These are phyloP conservation scores for Oreotrochilus melanogaster DNA, from an alignment of 2,113 vertebrate genomes.

Conservation along the genomic window DNA sequence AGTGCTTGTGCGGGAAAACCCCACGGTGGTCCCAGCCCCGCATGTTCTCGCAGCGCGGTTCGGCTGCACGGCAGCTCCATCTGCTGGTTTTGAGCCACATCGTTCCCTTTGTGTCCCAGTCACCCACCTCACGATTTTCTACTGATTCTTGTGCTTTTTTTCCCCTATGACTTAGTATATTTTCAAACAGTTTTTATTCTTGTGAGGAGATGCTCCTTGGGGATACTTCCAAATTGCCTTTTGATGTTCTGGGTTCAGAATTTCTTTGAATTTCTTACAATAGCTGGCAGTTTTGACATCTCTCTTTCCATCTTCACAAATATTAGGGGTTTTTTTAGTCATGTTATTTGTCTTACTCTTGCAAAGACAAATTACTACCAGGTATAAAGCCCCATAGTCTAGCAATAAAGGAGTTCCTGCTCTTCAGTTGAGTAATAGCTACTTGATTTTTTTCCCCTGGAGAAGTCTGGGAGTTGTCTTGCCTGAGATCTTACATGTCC, in stretches of 20 bases:
- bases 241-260: neutral
- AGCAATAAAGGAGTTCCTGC: neutral
- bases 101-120: neutral
- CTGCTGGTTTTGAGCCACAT: neutral
- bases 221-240: neutral
- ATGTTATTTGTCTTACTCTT: neutral
- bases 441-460: neutral
- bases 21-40: rapidly evolving
- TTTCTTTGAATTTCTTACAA: neutral
- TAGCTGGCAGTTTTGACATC: neutral
- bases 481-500: rapidly evolving
- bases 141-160: neutral
- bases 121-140: neutral
- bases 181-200: neutral
- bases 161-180: neutral
- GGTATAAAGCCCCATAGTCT: neutral
- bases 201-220: neutral
- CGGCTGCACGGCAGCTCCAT: neutral
- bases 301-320: neutral
- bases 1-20: neutral
- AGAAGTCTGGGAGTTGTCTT: neutral
- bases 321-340: neutral
- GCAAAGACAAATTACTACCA: neutral
- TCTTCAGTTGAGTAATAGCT: neutral
- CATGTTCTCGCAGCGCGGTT: rapidly evolving